These are phyloP conservation scores for Progne subis DNA, from an alignment of 2,113 vertebrate genomes.

Conservation along the genomic window DNA sequence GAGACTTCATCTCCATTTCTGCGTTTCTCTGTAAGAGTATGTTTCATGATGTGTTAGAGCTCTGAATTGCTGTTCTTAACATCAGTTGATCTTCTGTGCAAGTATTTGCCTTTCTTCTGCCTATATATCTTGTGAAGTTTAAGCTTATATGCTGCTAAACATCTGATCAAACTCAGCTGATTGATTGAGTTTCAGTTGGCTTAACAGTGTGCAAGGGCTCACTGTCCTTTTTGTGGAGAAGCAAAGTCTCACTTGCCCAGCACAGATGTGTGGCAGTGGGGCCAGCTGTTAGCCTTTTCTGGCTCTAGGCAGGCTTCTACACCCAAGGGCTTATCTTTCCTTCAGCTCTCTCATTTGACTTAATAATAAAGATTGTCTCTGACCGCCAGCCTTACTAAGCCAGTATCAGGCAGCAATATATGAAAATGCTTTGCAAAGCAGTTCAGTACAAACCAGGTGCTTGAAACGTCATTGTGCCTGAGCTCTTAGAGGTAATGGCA, in stretches of 20 bases:
- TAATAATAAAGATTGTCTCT: neutral
- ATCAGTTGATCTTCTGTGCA: neutral
- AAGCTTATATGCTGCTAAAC: neutral
- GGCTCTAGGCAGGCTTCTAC: neutral
- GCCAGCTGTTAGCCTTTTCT: neutral
- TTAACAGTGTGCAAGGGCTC: neutral
- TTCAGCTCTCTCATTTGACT: neutral
- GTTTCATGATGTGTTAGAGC: neutral
- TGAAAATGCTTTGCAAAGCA: neutral
- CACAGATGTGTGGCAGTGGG: neutral
- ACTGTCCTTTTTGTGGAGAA: neutral
- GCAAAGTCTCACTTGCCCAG: neutral
- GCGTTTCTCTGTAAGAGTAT: neutral
- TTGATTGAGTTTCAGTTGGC: neutral
- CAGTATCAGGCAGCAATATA: neutral
- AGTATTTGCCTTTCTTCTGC: neutral
- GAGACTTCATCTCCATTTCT: neutral
- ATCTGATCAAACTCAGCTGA: neutral
- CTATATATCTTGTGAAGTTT: neutral
- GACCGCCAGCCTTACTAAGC: neutral
- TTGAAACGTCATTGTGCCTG: neutral
- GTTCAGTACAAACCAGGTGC: neutral
- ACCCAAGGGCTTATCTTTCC: neutral
- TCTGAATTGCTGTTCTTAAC: neutral
- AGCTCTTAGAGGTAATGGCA: neutral